Evolutionary conservation across 2,888 invertebrate genomes (phyloP).

Genomic region (Oxytorus armatus): DNA sequence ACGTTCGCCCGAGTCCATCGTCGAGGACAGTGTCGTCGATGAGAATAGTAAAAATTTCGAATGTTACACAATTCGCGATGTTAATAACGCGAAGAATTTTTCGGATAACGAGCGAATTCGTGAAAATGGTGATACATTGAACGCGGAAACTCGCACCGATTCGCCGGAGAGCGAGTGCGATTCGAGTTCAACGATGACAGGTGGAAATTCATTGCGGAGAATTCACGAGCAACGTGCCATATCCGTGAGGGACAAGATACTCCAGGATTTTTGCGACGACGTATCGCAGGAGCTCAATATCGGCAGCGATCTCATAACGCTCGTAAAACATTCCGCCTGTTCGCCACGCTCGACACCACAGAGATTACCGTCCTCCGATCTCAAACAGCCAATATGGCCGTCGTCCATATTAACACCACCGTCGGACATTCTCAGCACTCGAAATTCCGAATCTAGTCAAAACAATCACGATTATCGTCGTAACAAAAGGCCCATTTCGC

Average conservation of each 20-base stretch:
- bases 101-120: constrained; percentile 40
- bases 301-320: constrained; percentile 81
- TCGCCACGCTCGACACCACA: constrained; percentile 83
- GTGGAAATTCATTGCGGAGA: constrained; percentile 35
- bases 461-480: constrained; percentile 68
- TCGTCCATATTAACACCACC: constrained; percentile 80
- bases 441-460: constrained; percentile 83
- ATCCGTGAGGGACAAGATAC: constrained; percentile 82
- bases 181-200: constrained; percentile 64
- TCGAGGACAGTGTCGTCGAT: constrained; percentile 73
- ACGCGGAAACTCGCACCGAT: constrained; percentile 72
- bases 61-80: constrained; percentile 34
- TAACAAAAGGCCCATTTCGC: constrained; percentile 75
- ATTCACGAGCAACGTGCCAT: constrained; percentile 73
- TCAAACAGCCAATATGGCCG: constrained; percentile 77
- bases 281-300: constrained; percentile 82
- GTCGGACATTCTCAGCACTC: constrained; percentile 81
- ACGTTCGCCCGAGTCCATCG: constrained; percentile 76
- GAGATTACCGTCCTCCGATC: constrained; percentile 79
- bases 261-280: constrained; percentile 83
- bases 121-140: constrained; percentile 50
- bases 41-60: constrained; percentile 75
- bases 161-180: constrained; percentile 76
- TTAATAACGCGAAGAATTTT: constrained; percentile 72
- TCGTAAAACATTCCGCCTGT: constrained; percentile 82